Conservation (phyloP, 92 coral and sea anemone genomes). For the Hydrozoanthus gracilis region DNA sequence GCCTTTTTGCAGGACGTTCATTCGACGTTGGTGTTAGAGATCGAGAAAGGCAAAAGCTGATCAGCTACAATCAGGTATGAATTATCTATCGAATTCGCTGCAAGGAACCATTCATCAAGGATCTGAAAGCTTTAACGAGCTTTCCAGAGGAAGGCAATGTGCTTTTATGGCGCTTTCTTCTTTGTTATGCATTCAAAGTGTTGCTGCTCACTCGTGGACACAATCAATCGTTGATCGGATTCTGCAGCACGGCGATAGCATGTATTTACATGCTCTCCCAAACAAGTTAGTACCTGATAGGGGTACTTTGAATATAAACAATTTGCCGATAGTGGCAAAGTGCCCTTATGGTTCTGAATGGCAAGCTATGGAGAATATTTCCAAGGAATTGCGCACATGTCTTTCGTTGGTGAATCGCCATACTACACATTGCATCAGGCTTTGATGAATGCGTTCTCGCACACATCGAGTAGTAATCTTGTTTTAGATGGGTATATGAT, state of each 20-base stretch:
- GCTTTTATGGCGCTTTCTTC: no score
- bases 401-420: conserved; percentile 16
- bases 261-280: neutral
- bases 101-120: no score
- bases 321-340: conserved; percentile 20
- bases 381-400: conserved; percentile 14
- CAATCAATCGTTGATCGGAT: neutral
- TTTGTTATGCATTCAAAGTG: no score
- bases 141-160: no score
- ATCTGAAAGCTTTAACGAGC: no score
- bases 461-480: conserved; percentile 18
- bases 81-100: no score
- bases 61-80: no score
- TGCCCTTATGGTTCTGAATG: conserved; percentile 33
- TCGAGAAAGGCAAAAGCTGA: no score
- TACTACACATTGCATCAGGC: conserved; percentile 32
- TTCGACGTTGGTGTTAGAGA: no score
- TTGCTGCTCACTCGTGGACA: neutral
- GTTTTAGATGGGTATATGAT: conserved; percentile 24
- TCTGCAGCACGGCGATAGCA: neutral
- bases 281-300: neutral
- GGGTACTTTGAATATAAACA: conserved; percentile 9
- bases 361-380: conserved; percentile 14
- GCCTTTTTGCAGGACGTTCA: no score
- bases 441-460: conserved; percentile 34